Conservation (phyloP, 2,888 invertebrate species). For the Merodon equestris region DNA sequence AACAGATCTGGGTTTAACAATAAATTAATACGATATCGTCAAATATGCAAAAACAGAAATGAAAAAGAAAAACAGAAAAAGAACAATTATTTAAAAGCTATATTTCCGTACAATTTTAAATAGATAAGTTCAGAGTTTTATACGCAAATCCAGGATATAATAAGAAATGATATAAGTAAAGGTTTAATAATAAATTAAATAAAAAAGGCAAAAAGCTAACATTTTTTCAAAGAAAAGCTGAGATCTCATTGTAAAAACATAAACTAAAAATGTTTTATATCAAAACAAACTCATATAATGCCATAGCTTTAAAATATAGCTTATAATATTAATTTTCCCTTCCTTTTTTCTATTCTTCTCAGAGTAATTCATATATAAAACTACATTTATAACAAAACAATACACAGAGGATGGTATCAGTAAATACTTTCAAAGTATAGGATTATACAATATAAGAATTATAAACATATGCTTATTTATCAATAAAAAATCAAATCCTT, state of each 20-base stretch:
- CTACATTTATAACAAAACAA: slow-evolving; percentile 23
- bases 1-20: slow-evolving; percentile 81
- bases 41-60: slow-evolving; percentile 67
- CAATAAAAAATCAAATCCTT: no score
- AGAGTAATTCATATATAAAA: slow-evolving; percentile 41
- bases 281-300: slow-evolving; percentile 54
- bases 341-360: slow-evolving; percentile 28
- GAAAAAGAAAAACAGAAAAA: slow-evolving; percentile 43
- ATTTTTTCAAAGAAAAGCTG: slow-evolving; percentile 25
- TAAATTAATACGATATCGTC: slow-evolving; percentile 39
- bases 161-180: no score
- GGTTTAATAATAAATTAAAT: slow-evolving; percentile 29
- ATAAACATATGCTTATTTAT: no score
- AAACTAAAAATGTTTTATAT: slow-evolving; percentile 60
- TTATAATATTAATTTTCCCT: slow-evolving; percentile 57
- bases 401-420: slow-evolving; percentile 3
- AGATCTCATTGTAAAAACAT: slow-evolving; percentile 34
- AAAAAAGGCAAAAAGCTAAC: slow-evolving; percentile 36
- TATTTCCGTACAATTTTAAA: slow-evolving; percentile 64
- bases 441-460: no score
- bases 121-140: slow-evolving; percentile 65
- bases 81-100: slow-evolving; percentile 51
- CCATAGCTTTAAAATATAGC: slow-evolving; percentile 64
- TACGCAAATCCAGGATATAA: slow-evolving; percentile 28
- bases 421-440: no score